Evolutionary conservation across 1,140 invertebrate species (phyloP), one percentile per base, ranked within the genome.

Genomic region (Drosophila saltans): DNA sequence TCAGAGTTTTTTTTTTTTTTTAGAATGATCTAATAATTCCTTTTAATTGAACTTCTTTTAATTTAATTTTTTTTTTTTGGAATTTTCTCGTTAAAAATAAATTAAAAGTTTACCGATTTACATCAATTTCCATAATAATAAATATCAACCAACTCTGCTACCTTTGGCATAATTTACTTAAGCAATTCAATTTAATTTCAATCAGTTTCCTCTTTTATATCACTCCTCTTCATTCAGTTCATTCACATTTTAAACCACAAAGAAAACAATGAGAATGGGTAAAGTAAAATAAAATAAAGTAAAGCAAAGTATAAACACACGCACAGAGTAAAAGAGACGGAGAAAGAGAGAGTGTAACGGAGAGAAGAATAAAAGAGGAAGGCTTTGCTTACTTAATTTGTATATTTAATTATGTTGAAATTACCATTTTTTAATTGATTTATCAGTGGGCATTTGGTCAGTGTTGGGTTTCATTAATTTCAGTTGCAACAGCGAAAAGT

Each of bases 381-480:
- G 24, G n/a, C 8, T 24, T 24, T 58, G 33, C 56, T 52, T 52
- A 52, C 56, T 36, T 58, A 36, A 58, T 58, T 58, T 58, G 56
- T 33, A 36, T 33, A 36, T 36, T 36, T 39, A 58, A 36, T 52
- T 52, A 58, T 36, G 28, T 39, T 58, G 56, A 58, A 58, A 58
- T 36, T 58, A 52, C 45, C 45, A 52, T 52, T 52, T 52, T 52
- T 52, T 52, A 52, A 52, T 52, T 52, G 71, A 69, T 74, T 68
- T 30, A 69, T 63, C 71, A 59, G 41, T 66, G 61, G 45, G 33
- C 57, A 60, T 69, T 52, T 52, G 45, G 45, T 26, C 45, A 52
- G 45, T 52, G 45, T 52, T 52, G 45, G 66, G 69, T 82, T 72
- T 69, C 65, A 57, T 62, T 75, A 52, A 69, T 60, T 78, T 69